Evolutionary conservation across 2,113 vertebrate species (phyloP), one percentile per base, ranked within the genome.

Genomic region (Odobenus rosmarus): DNA sequence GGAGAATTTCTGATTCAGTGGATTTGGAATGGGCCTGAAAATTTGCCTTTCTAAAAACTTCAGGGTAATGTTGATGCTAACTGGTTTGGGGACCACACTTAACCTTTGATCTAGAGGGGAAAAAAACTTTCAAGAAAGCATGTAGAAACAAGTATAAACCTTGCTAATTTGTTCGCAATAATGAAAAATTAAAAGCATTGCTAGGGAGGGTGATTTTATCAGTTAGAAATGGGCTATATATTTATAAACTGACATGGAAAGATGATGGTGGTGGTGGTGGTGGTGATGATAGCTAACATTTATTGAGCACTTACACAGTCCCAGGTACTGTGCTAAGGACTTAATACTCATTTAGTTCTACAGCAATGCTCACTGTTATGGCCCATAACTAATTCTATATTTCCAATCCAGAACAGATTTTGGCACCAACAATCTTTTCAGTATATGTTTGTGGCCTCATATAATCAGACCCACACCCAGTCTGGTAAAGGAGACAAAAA

Each of bases 401-500:
- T 76, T 71, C n/a, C 55, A 84, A 51, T 79, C 57, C 64, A 74
- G 64, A 74, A 49, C 23, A 88, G 39, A 18, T 26, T 82, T n/a
- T 88, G 61, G 14, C 14, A 89, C 46, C 49, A 77, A 74, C 4
- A 46, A 67, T 81, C 46, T 90, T 76, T 51, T 90, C 64, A 82
- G 39, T 67, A 87, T 90, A 90, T 64, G 18, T 79, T 77, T 90
- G 55, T 95, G 21, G 49, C 49, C 24, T 82, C 74, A 61, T 39
- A 26, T 49, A 71, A 86, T 91, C n/a, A 93, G 59, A 91, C 36
- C 8, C 61, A 83, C 28, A 64, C n/a, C 87, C n/a, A 76, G 7
- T 92, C 46, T 88, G 57, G 28, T 83, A 23, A 33, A 88, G 33
- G 33, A 96, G n/a, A 88, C 49, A 95, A 88, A 91, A 88, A 92